These are phyloP conservation scores for Procavia capensis DNA, from an alignment of 2,113 vertebrate species.

Conservation along the genomic window DNA sequence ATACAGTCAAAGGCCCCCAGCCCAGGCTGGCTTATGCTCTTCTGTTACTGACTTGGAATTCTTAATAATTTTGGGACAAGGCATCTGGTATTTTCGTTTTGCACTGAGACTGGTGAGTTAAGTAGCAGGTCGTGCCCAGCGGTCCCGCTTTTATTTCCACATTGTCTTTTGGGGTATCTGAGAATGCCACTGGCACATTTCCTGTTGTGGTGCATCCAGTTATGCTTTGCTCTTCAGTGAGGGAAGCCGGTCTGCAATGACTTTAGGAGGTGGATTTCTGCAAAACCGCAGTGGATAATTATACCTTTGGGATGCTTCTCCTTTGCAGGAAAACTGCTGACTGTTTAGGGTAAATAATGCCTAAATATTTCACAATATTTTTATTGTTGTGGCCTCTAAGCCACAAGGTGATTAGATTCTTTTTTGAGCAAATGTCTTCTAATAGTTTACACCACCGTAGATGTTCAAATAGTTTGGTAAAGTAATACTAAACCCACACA, in stretches of 20 bases:
- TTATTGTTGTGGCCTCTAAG: neutral
- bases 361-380: neutral
- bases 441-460: neutral
- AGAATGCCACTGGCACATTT: neutral
- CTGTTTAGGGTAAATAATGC: neutral
- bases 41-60: neutral
- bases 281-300: neutral
- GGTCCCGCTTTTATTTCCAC: rapidly evolving
- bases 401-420: neutral
- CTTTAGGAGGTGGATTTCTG: too few species aligned
- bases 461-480: neutral
- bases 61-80: neutral
- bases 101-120: neutral
- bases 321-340: neutral
- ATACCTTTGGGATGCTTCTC: neutral
- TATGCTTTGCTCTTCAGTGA: rapidly evolving
- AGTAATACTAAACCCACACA: neutral
- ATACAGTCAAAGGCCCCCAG: too few species aligned
- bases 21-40: neutral
- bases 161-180: neutral
- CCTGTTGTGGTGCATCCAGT: neutral
- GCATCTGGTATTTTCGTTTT: too few species aligned
- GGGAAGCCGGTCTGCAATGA: rapidly evolving
- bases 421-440: neutral
- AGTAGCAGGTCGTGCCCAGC: neutral